A percentile compares a stretch with the other conserved stretches of the same genome.
Conservation (phyloP, 2,797 vertebrate species). For the Astyanax mexicanus region DNA sequence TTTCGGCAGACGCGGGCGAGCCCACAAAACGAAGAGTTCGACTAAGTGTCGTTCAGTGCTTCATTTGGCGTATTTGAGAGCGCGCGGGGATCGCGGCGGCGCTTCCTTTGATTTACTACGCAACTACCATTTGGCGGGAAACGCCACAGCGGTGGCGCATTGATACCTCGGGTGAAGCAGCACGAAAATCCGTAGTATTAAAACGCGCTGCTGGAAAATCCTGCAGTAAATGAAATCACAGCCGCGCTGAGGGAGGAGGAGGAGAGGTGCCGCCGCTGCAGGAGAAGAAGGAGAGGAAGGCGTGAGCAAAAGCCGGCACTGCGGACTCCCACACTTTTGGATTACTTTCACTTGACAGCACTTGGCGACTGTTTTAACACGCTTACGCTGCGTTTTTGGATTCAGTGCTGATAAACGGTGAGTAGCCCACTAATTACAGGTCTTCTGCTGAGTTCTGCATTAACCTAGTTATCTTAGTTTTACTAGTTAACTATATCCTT, state of each 20-base stretch:
- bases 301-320: constrained; percentile 14
- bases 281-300: too few species aligned
- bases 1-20: not conserved
- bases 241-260: not conserved
- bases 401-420: constrained; percentile 52
- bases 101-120: constrained; percentile 21
- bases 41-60: not conserved
- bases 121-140: constrained; percentile 64
- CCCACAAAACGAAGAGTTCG: not conserved
- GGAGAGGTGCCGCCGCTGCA: too few species aligned
- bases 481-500: too few species aligned
- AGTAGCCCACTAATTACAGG: too few species aligned
- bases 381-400: not conserved
- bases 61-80: too few species aligned
- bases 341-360: constrained; percentile 55
- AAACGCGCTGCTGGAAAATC: constrained; percentile 56
- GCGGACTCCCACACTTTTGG: constrained; percentile 43
- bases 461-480: too few species aligned
- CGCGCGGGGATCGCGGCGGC: not conserved
- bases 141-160: constrained; percentile 38
- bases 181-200: constrained; percentile 53
- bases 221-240: constrained; percentile 54
- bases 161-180: constrained; percentile 35
- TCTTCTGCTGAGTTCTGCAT: too few species aligned
- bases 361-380: not conserved